phyloP scores from a whole-genome alignment of 2,113 vertebrate species.

The Rattus norvegicus region DNA sequence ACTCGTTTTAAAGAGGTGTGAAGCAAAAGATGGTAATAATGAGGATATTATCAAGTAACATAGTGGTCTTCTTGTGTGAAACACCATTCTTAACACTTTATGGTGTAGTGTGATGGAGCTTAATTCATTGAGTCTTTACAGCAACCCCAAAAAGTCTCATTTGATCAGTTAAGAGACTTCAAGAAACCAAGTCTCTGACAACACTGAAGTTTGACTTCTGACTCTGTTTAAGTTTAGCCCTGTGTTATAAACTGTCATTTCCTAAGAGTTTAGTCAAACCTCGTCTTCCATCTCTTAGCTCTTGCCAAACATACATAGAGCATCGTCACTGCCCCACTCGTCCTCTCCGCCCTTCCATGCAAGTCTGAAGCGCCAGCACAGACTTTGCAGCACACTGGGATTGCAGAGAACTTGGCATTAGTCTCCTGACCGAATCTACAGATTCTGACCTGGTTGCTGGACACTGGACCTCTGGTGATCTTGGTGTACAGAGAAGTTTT shows the following conservation, averaged over 20 bases:
- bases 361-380: neutral
- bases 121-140: conserved; percentile 16
- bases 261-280: neutral
- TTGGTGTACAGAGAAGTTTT: neutral
- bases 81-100: neutral
- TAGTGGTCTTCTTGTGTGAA: neutral
- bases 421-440: neutral
- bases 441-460: neutral
- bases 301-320: neutral
- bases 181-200: conserved; percentile 29
- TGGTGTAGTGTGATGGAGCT: neutral
- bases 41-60: conserved; percentile 10
- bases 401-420: neutral
- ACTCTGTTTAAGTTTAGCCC: neutral
- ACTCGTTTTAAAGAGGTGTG: neutral
- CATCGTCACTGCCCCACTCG: neutral
- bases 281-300: neutral
- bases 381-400: neutral
- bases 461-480: neutral
- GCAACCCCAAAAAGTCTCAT: neutral
- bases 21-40: conserved; percentile 19
- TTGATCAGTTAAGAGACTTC: conserved; percentile 47
- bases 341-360: neutral
- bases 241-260: conserved; percentile 31
- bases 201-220: neutral